Evolutionary conservation across 2,888 invertebrate species (phyloP).

Genomic region (Gastrophysa polygoni): DNA sequence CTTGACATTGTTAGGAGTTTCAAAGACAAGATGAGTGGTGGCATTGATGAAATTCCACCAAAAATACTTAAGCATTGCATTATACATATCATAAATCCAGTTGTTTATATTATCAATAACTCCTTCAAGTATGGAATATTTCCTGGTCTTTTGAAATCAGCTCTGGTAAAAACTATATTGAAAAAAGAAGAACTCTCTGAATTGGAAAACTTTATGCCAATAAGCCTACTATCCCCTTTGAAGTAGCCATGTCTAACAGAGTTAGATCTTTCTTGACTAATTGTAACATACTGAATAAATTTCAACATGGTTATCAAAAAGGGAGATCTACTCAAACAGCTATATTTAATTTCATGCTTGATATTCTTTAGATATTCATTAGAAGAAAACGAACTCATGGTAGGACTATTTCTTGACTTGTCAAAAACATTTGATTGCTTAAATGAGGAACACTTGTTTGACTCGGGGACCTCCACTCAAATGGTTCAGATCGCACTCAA

Average conservation of each 20-base stretch:
- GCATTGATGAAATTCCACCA: no score
- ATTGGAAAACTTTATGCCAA: background rate
- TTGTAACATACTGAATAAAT: no score
- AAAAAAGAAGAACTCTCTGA: background rate
- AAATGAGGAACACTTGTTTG: background rate
- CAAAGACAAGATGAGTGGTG: no score
- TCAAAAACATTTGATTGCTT: background rate
- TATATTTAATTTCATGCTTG: background rate
- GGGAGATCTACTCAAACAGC: background rate
- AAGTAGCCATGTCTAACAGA: no score
- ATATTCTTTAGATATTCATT: background rate
- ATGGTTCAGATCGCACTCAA: no score
- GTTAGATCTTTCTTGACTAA: no score
- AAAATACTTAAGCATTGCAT: no score
- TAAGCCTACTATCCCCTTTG: background rate
- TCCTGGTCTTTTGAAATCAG: background rate
- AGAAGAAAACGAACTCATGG: background rate
- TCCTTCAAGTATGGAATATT: background rate
- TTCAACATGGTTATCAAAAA: no score
- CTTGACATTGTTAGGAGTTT: no score
- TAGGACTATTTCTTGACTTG: background rate
- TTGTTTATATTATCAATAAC: background rate
- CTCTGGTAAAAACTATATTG: background rate
- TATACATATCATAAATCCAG: background rate
- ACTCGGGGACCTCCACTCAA: background rate